Conservation (phyloP, 2,797 vertebrate genomes). For the Orestias chungarensis region DNA sequence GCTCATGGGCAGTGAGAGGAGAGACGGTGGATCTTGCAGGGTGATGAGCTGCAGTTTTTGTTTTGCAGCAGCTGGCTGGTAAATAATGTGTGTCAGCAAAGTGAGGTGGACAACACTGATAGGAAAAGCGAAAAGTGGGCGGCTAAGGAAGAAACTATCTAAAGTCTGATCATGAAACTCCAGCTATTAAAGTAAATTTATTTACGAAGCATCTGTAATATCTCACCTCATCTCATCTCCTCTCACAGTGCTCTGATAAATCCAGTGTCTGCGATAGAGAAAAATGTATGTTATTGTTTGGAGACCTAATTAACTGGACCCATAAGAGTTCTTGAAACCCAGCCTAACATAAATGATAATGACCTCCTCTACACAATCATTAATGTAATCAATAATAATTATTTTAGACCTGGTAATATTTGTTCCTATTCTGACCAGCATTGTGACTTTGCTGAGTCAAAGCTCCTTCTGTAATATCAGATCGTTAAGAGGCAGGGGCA, state of each 20-base stretch:
- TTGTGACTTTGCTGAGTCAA: too few relatives aligned
- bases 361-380: too few relatives aligned
- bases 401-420: too few relatives aligned
- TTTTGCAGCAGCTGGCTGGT: conserved; percentile 58
- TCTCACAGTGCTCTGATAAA: not conserved
- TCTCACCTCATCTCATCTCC: too few relatives aligned
- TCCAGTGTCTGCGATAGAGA: not conserved
- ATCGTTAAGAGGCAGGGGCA: too few relatives aligned
- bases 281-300: not conserved
- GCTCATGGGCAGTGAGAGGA: conserved; percentile 51
- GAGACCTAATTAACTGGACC: not conserved
- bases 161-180: not conserved
- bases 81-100: conserved; percentile 51
- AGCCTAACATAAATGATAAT: too few relatives aligned
- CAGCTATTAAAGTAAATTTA: not conserved
- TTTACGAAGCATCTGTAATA: not conserved
- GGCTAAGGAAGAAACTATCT: conserved; percentile 1
- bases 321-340: not conserved
- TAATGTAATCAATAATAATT: too few relatives aligned
- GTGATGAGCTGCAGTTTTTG: conserved; percentile 45
- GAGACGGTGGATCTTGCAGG: conserved; percentile 25
- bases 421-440: too few relatives aligned
- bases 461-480: too few relatives aligned
- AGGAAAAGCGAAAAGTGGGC: conserved; percentile 11
- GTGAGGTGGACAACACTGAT: conserved; percentile 1